Base-by-base conservation (phyloP, 2,888 invertebrate species). In the Pseudoips prasinana region DNA sequence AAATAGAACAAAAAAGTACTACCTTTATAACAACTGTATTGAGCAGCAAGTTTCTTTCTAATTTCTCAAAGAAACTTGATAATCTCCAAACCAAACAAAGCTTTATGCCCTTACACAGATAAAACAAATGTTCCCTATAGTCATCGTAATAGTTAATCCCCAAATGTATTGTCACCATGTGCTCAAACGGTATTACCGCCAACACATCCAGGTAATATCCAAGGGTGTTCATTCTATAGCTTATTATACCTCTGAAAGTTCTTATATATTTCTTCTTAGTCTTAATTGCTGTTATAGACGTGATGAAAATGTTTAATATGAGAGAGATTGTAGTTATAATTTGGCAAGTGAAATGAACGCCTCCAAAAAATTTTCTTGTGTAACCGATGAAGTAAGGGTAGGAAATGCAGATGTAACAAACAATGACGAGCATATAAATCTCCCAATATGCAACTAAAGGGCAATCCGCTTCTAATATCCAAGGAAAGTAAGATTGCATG, bases 321-420 rank as follows among this genome's bases (percentile, higher is more conserved):
- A 89, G 64, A 2, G 85, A 71, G 9, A 85, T 65, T 1, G 77
- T 79, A 23, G 87, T 74, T 4, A 84, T 48, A 26, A 85, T 70
- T 58, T 89, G 78, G 1, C 73, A 46, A 32, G 78, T 80, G 40
- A 77, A 77, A 22, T 86, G 64, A 24, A 73, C n/a, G 37, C 80
- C 84, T 2, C 49, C 50, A 0, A 89, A 81, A 58, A 90, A 89
- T 1, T 30, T 28, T 48, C 86, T 73, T 37, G 65, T 53, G 37
- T 85, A 83, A 8, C 88, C 84, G 22, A 89, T 87, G 31, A 73
- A 87, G 53, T 89, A 90, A 1, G 90, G 90, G 56, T 88, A 90
- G 1, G 78, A 47, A 7, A 89, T 39, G 42, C 84, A 84, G 11
- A 90, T 70, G 27, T 80, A 80, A 9, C 81, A 63, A 11, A 89